phyloP scores from a whole-genome alignment of 2,888 invertebrate genomes.

The Tribolium freemani region DNA sequence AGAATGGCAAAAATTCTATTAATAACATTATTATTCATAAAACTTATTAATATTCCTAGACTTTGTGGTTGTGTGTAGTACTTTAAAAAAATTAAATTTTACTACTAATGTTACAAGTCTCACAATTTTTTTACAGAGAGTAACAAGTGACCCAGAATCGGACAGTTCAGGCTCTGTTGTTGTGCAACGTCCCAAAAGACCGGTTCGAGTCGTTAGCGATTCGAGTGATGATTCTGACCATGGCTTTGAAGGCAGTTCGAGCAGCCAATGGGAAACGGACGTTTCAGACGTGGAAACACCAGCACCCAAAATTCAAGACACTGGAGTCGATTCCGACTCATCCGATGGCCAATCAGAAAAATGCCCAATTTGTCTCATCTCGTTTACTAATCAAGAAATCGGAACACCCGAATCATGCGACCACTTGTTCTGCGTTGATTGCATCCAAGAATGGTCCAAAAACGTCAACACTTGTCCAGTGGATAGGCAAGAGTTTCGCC shows the following conservation, averaged over 20 bases:
- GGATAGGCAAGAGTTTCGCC: constrained; percentile 81
- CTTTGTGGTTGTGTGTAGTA: too few species aligned
- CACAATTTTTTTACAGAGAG: constrained; percentile 68
- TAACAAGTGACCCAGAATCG: constrained; percentile 70
- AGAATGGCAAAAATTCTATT: too few species aligned
- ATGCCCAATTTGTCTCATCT: constrained; percentile 91
- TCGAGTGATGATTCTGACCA: constrained; percentile 48
- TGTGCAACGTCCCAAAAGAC: constrained; percentile 47
- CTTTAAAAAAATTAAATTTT: too few species aligned
- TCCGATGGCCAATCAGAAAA: constrained; percentile 76
- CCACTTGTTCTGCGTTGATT: constrained; percentile 90
- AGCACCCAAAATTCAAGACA: constrained; percentile 35
- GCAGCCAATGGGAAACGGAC: constrained; percentile 57
- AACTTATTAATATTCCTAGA: too few species aligned
- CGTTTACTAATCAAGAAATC: constrained; percentile 83
- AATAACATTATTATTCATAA: too few species aligned
- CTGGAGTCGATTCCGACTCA: constrained; percentile 57
- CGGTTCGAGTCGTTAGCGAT: constrained; percentile 53
- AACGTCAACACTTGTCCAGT: constrained; percentile 96
- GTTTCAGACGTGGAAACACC: constrained; percentile 49
- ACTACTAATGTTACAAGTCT: too few species aligned
- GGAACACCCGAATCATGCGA: constrained; percentile 91
- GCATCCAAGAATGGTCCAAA: constrained; percentile 95
- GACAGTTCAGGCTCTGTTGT: constrained; percentile 58
- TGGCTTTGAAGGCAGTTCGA: constrained; percentile 48